Evolutionary conservation across 2,888 invertebrate species (phyloP), one percentile per base, ranked within the genome.

Genomic region (Zele albiditarsus): DNA sequence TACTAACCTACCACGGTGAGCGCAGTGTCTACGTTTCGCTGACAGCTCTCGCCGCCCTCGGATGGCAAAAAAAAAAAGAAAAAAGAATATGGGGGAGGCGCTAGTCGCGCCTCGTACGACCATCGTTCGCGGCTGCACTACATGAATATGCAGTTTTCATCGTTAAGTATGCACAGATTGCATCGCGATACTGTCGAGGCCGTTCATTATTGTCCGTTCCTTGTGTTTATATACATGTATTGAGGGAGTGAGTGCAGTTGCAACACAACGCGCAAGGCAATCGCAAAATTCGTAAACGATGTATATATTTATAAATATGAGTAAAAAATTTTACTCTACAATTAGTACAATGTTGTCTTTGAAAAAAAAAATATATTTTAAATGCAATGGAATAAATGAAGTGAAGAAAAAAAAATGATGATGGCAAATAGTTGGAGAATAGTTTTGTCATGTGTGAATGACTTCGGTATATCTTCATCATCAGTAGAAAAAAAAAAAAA

Each of bases 131-230:
- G 85, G 81, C 82, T 83, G 81, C 81, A 78, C 81, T 83, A 82
- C 87, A 88, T 88, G 89, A 89, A 89, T 89, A 89, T 89, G 89
- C 87, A 89, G 86, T 85, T 86, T 87, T 83, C 85, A 82, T 83
- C 84, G 86, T 86, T 88, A 88, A 88, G 89, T 89, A 88, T 87
- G 87, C 85, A 86, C 86, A 87, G 89, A 89, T 89, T 88, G 88
- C 87, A 86, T 84, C 84, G 88, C 87, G 88, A 88, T 88, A 88
- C 85, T 86, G 84, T 84, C 83, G 72, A 79, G 83, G 84, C 84
- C 88, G 88, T 88, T 88, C 88, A 86, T 89, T 89, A 89, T 88
- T 87, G 88, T 88, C 87, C 86, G 77, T 82, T 80, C 81, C 78
- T 70, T 49, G 58, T 63, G 67, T 65, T 53, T 69, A 72, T 63